These are phyloP conservation scores for Ischnus inquisitorius DNA, from an alignment of 2,888 invertebrate genomes.

Conservation along the genomic window DNA sequence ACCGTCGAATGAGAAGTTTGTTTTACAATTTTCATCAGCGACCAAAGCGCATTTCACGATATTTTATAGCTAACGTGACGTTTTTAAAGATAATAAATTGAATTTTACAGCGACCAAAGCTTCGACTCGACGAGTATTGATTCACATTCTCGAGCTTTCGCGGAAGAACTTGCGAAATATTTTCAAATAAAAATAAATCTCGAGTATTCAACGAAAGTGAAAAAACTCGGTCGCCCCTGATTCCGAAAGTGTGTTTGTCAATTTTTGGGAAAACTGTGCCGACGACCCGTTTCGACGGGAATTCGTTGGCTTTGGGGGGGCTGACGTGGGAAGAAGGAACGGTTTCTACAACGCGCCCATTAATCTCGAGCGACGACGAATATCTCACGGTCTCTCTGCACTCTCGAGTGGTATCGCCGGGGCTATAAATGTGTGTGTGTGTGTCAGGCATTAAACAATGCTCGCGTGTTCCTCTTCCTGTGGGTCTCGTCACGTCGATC, in stretches of 20 bases:
- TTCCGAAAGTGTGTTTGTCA: conserved; percentile 26
- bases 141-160: too few species aligned
- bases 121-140: too few species aligned
- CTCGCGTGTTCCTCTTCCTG: conserved; percentile 36
- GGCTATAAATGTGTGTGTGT: conserved; percentile 26
- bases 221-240: not conserved
- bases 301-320: conserved; percentile 41
- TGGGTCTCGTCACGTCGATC: conserved; percentile 64
- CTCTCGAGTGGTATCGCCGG: conserved; percentile 43
- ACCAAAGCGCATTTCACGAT: too few species aligned
- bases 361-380: conserved; percentile 61
- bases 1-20: too few species aligned
- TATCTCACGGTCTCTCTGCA: conserved; percentile 16
- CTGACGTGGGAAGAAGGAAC: conserved; percentile 50
- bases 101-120: too few species aligned
- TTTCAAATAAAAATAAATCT: not conserved
- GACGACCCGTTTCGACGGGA: conserved; percentile 42
- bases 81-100: too few species aligned
- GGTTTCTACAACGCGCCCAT: conserved; percentile 58
- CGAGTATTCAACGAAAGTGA: not conserved
- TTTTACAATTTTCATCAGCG: too few species aligned
- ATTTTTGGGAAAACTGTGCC: conserved; percentile 43
- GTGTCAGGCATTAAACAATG: conserved; percentile 57
- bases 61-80: too few species aligned
- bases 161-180: too few species aligned